Percentiles rank a stretch among this genome's conserved stretches.
phyloP scores from a whole-genome alignment of 2,888 invertebrate genomes.

The Drosophila multiciliata region DNA sequence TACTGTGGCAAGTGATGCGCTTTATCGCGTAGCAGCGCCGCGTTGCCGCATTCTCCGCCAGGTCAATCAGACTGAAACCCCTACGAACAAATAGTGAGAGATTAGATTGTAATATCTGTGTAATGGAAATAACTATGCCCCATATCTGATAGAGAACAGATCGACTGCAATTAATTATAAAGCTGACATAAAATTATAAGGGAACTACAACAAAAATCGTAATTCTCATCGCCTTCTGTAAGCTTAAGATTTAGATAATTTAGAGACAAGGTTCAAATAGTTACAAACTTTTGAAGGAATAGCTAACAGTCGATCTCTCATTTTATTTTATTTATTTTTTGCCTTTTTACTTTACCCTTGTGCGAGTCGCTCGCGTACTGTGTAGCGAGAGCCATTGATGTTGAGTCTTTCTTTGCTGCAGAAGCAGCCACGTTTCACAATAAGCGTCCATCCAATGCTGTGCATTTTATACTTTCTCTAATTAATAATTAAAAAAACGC shows the following conservation, averaged over 20 bases:
- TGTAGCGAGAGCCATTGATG: conserved; percentile 90
- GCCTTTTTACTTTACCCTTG: conserved; percentile 87
- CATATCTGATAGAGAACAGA: not conserved
- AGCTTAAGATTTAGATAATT: not conserved
- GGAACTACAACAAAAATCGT: not conserved
- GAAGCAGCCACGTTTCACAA: conserved; percentile 90
- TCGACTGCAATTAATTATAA: not conserved
- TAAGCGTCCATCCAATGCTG: conserved; percentile 89
- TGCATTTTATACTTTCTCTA: conserved; percentile 86
- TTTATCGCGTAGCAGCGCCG: conserved; percentile 91
- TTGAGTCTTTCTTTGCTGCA: conserved; percentile 90
- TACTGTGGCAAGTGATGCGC: conserved; percentile 91
- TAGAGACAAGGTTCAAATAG: not conserved
- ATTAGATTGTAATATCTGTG: conserved; percentile 42
- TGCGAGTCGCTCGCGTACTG: conserved; percentile 89
- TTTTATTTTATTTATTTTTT: conserved; percentile 5
- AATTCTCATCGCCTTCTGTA: not conserved
- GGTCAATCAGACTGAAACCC: conserved; percentile 92
- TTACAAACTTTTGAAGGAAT: not conserved
- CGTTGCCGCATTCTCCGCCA: conserved; percentile 89
- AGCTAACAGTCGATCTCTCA: not conserved
- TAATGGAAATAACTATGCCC: not conserved
- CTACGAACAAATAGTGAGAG: conserved; percentile 84
- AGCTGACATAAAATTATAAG: not conserved
- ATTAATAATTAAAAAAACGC: conserved; percentile 49